Base-by-base conservation (phyloP, 2,797 vertebrate species). In the Hoplostethus mediterraneus region DNA sequence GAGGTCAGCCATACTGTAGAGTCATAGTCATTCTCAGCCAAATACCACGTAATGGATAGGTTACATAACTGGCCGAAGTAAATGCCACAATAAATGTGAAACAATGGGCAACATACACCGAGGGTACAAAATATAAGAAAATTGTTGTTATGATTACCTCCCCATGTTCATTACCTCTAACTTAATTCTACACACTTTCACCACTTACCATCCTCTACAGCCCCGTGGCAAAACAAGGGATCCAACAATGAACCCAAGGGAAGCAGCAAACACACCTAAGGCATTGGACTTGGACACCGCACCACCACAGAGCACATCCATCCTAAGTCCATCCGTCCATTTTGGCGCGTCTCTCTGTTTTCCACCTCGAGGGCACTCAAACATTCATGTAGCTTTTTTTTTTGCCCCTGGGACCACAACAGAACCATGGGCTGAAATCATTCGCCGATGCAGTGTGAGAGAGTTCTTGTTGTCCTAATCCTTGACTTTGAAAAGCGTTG, bases 221-320 rank as follows among this genome's bases (percentile, higher is more conserved):
- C 75, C 68, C 16, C 1, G 5, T 72, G 59, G 47, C 65, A 63
- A 55, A 82, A 73, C 57, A 67, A 55, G 60, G 58, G 65, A 71
- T 62, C 61, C 62, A 49, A 63, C 60, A 67, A 73, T 55, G 71
- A 67, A 82, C 44, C 57, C 53, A 63, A 67, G 66, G 82, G 71
- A 76, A 86, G 68, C 2, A 68, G 47, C 62, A 70, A 70, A 60
- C 40, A 3, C 0, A 51, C 82, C 83, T 5, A 9, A 74, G 76
- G 86, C 79, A 14, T 59, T 60, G 48, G 71, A 86, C 75, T 67
- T 57, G 52, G 71, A 65, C 78, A 62, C n/a, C 44, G 5, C 21
- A 21, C 21, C 21, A 21, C 21, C 21, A 21, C 63, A 11, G 14
- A 0, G 63, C 47, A 72, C 67, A 58, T 69, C 49, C 55, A 47